Percentiles rank a stretch among this genome's conserved stretches.
Evolutionary conservation across 2,797 vertebrate genomes (phyloP).

Genomic region (Arremon aurantiirostris): DNA sequence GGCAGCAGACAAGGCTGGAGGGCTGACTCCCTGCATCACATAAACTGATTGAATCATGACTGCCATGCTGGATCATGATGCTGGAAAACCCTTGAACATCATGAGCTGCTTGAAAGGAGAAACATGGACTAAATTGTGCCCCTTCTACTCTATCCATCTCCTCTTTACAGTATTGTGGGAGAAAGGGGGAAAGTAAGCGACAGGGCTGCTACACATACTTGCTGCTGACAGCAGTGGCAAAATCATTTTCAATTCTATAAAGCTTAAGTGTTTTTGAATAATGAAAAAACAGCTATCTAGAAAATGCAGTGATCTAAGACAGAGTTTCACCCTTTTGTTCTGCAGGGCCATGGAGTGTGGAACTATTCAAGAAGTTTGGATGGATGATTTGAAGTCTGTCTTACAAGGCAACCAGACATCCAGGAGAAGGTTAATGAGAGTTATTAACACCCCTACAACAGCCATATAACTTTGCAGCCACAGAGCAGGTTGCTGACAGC

Average conservation of each 20-base stretch:
- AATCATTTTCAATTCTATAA: background rate
- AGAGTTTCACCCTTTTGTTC: background rate
- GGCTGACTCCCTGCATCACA: background rate
- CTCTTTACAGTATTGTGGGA: rapidly evolving
- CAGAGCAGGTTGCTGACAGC: background rate
- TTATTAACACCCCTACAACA: background rate
- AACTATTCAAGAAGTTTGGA: rapidly evolving
- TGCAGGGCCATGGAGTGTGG: background rate
- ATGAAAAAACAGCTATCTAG: background rate
- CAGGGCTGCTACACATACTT: background rate
- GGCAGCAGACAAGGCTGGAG: background rate
- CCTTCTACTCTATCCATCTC: background rate
- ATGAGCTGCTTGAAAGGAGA: background rate
- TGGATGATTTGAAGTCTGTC: background rate
- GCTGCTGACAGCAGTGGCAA: background rate
- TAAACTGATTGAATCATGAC: background rate
- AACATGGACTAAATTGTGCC: background rate
- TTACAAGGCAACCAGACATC: background rate
- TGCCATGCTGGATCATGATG: background rate
- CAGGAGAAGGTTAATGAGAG: background rate
- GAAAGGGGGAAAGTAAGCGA: background rate
- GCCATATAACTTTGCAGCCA: background rate
- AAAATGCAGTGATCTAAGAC: background rate
- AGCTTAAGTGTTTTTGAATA: background rate
- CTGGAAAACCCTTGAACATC: background rate